Base-by-base conservation (phyloP, 2,797 vertebrate genomes). In the Salmo trutta region DNA sequence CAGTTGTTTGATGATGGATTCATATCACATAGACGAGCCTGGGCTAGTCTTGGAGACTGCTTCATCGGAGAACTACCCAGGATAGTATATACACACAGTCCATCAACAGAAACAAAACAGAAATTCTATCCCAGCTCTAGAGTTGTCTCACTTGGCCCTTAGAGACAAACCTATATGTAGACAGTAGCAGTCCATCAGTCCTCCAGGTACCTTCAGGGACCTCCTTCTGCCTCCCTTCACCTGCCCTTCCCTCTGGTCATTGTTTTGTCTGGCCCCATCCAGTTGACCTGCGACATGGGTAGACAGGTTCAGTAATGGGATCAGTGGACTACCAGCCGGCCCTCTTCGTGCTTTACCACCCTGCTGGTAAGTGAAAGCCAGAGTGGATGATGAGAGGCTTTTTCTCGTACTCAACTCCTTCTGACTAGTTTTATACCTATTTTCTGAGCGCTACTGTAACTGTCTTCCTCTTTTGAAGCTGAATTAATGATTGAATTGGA, bases 221-320 rank as follows among this genome's bases (percentile, higher is more conserved):
- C 3, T 19, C 33, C 33, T 10, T 19, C 24, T 29, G 24, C 8
- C 5, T 15, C 33, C n/a, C n/a, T 41, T 71, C 5, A 10, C 68
- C n/a, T 51, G 19, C 41, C 41, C 17, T 21, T 71, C 19, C 19
- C 69, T 47, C 36, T 27, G n/a, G 41, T 71, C 12, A 15, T 52
- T 71, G 12, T 52, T 71, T 21, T 84, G 29, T n/a, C 84, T 79
- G 75, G 79, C 82, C 83, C 65, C 68, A 85, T 78, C 84, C 82
- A 77, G 77, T 91, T 91, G 90, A 93, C 88, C 88, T 79, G 77
- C 73, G 84, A 84, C 78, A 82, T 79, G 74, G 84, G 77, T 80
- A 87, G 87, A 84, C 86, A 79, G 87, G 82, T 88, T 88, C 83
- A 77, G 86, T 90, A 88, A 91, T 92, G 84, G 88, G 88, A 90